phyloP scores from a whole-genome alignment of 2,888 invertebrate genomes.

The Chrysolina americana region DNA sequence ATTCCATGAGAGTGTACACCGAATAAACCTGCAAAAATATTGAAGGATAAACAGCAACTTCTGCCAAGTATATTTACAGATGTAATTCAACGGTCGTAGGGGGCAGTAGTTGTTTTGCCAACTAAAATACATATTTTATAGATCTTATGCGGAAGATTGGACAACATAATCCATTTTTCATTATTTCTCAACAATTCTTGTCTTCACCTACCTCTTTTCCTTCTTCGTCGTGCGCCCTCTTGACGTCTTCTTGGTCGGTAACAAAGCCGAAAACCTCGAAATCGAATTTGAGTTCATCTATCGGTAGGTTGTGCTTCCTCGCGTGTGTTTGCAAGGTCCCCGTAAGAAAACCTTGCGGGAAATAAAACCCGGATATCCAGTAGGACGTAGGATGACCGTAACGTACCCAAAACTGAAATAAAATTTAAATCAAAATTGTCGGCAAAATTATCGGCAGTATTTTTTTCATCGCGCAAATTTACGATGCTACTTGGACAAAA shows the following conservation, averaged over 20 bases:
- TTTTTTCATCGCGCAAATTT: too few species aligned
- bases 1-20: slow-evolving; percentile 72
- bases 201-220: slow-evolving; percentile 62
- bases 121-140: too few species aligned
- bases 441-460: too few species aligned
- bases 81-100: too few species aligned
- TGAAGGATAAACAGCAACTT: too few species aligned
- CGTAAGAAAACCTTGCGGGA: slow-evolving; percentile 94
- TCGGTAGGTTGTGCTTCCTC: slow-evolving; percentile 87
- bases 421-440: not conserved
- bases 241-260: slow-evolving; percentile 80
- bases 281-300: slow-evolving; percentile 88
- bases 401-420: slow-evolving; percentile 78
- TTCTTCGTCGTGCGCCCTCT: slow-evolving; percentile 67
- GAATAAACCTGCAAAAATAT: slow-evolving; percentile 62
- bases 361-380: slow-evolving; percentile 95
- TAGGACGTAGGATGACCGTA: slow-evolving; percentile 84
- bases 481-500: too few species aligned
- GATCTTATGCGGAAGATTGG: too few species aligned
- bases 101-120: too few species aligned
- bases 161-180: too few species aligned
- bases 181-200: not conserved
- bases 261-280: slow-evolving; percentile 76
- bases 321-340: slow-evolving; percentile 92
- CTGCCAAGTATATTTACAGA: too few species aligned